These are phyloP conservation scores for Pangasius macronema DNA, from an alignment of 2,797 vertebrate species.

Conservation along the genomic window DNA sequence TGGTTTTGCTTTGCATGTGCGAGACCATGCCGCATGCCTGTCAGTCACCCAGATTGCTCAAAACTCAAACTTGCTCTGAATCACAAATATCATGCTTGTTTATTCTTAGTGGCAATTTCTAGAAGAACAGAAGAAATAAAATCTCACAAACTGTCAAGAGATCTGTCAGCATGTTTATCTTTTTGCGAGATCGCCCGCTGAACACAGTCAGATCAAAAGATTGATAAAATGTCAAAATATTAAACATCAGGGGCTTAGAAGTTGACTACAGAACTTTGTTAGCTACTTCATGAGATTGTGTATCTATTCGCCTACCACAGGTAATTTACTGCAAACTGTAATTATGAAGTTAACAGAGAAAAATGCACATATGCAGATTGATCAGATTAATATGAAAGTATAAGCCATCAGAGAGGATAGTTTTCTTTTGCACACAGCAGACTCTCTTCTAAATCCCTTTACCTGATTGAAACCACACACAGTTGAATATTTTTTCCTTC, in stretches of 20 bases:
- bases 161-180: conserved; percentile 11
- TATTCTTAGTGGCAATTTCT: neutral
- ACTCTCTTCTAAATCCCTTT: conserved; percentile 49
- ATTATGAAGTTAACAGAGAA: neutral
- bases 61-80: conserved; percentile 5
- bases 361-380: neutral
- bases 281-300: neutral
- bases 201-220: neutral
- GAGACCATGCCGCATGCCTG: neutral
- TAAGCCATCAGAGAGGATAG: conserved; percentile 56
- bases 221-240: conserved; percentile 16
- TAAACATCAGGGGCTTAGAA: neutral
- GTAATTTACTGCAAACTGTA: neutral
- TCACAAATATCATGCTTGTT: conserved; percentile 24
- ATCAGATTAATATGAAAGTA: conserved; percentile 33
- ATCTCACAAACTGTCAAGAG: conserved; percentile 10
- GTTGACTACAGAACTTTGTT: conserved; percentile 7
- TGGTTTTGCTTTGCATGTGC: neutral
- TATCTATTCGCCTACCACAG: too few relatives aligned
- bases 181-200: neutral
- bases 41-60: neutral
- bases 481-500: conserved; percentile 44
- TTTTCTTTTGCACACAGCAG: conserved; percentile 62
- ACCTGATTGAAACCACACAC: conserved; percentile 55
- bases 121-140: conserved; percentile 22